Evolutionary conservation across 23 tunicate species (phyloP).

Genomic region (Oikopleura albicans): DNA sequence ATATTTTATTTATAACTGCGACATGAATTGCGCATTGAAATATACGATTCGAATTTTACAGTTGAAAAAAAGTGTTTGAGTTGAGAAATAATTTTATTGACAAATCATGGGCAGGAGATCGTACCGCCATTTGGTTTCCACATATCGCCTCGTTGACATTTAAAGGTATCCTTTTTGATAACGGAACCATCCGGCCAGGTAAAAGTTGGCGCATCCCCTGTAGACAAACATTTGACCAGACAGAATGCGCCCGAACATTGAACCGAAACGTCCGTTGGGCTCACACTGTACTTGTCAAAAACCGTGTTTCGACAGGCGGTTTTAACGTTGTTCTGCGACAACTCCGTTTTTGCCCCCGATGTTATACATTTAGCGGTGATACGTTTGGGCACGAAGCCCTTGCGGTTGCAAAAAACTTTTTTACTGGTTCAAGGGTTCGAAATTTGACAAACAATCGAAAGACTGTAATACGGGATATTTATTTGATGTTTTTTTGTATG

Average conservation of each 20-base stretch:
- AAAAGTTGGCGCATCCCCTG: background rate
- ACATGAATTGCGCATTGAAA: too few species aligned
- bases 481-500: too few species aligned
- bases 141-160: background rate
- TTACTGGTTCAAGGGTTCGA: too few species aligned
- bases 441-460: too few species aligned
- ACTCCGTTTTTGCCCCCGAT: background rate
- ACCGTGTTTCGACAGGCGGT: background rate
- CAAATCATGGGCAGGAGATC: background rate
- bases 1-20: too few species aligned
- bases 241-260: background rate
- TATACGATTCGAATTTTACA: too few species aligned
- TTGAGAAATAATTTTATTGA: too few species aligned
- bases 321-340: background rate
- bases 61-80: too few species aligned
- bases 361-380: background rate
- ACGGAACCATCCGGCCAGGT: background rate
- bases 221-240: background rate
- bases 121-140: conserved; percentile 11
- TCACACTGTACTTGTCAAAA: background rate
- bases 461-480: too few species aligned
- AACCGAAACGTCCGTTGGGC: background rate
- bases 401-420: background rate
- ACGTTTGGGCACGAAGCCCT: background rate
- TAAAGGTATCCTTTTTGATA: background rate